Percentiles rank a stretch among this genome's conserved stretches.
Evolutionary conservation across 2,888 invertebrate genomes (phyloP).

Genomic region (Drosophila meridiana): DNA sequence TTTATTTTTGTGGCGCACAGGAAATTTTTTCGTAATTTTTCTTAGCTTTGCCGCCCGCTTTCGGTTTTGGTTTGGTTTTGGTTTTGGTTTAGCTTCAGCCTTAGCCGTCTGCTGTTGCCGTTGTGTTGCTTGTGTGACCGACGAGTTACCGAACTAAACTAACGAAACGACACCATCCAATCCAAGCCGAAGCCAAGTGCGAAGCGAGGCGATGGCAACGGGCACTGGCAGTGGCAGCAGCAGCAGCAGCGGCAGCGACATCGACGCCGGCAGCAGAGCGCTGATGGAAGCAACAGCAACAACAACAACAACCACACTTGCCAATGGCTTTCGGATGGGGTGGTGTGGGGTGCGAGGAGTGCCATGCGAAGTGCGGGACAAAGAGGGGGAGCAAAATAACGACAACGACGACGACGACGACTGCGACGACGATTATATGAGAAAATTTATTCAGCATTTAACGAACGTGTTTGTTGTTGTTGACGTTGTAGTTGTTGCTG

Average conservation of each 20-base stretch:
- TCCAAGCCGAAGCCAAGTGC: conserved; percentile 66
- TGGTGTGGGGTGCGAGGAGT: conserved; percentile 34
- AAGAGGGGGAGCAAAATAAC: conserved; percentile 43
- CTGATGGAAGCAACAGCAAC: conserved; percentile 53
- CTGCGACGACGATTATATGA: conserved; percentile 70
- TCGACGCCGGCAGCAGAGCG: conserved; percentile 53
- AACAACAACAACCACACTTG: conserved; percentile 45
- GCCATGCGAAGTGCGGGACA: conserved; percentile 23
- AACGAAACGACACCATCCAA: conserved; percentile 69
- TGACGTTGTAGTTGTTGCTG: conserved; percentile 26
- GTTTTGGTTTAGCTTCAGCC: conserved; percentile 16
- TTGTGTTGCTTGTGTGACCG: conserved; percentile 76
- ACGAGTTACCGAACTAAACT: conserved; percentile 84
- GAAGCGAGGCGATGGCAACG: conserved; percentile 44
- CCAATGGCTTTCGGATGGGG: conserved; percentile 40
- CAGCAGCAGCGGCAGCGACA: conserved; percentile 43
- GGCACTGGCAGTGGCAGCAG: conserved; percentile 17
- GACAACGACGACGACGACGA: conserved; percentile 40
- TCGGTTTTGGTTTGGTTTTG: conserved; percentile 13
- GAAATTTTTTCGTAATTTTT: conserved; percentile 57
- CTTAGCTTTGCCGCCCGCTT: conserved; percentile 57
- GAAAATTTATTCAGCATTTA: conserved; percentile 78
- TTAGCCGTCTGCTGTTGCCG: conserved; percentile 19
- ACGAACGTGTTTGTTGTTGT: conserved; percentile 65
- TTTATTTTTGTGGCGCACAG: conserved; percentile 50